Percentiles rank a stretch among this genome's conserved stretches.
Evolutionary conservation across 2,888 invertebrate genomes (phyloP).

Genomic region (Dryococelus australis): DNA sequence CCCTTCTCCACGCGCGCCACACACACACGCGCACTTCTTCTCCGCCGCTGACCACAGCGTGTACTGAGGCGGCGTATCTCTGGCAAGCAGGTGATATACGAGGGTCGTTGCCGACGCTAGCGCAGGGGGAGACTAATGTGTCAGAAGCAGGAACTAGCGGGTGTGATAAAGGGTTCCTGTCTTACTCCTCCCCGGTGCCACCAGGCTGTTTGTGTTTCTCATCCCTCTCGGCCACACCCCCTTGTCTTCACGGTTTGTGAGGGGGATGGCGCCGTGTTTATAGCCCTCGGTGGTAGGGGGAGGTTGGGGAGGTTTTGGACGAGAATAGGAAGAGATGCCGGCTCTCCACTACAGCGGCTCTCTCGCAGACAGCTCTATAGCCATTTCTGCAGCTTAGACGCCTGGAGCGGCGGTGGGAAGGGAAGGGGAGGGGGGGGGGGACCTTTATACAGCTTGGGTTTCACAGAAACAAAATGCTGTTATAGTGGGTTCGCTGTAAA

Average conservation of each 20-base stretch:
- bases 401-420: too few species aligned
- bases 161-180: conserved; percentile 16
- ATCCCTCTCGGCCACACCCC: not conserved
- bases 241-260: not conserved
- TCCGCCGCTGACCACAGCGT: not conserved
- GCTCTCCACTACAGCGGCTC: not conserved
- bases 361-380: not conserved
- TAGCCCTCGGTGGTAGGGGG: not conserved
- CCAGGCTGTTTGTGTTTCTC: not conserved
- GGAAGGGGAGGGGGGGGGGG: too few species aligned
- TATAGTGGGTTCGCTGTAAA: too few species aligned
- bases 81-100: not conserved
- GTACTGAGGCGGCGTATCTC: not conserved
- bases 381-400: not conserved
- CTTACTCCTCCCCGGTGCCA: not conserved
- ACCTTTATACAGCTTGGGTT: too few species aligned
- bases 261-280: not conserved
- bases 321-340: not conserved
- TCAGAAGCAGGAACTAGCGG: conserved; percentile 1
- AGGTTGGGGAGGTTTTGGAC: not conserved
- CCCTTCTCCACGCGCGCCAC: too few species aligned
- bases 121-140: not conserved
- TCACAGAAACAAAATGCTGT: too few species aligned
- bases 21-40: too few species aligned
- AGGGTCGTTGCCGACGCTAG: not conserved